Percentiles rank a stretch among this genome's conserved stretches.
These are phyloP conservation scores for Rhodophaea formosa DNA, from an alignment of 2,888 invertebrate species.

Conservation along the genomic window DNA sequence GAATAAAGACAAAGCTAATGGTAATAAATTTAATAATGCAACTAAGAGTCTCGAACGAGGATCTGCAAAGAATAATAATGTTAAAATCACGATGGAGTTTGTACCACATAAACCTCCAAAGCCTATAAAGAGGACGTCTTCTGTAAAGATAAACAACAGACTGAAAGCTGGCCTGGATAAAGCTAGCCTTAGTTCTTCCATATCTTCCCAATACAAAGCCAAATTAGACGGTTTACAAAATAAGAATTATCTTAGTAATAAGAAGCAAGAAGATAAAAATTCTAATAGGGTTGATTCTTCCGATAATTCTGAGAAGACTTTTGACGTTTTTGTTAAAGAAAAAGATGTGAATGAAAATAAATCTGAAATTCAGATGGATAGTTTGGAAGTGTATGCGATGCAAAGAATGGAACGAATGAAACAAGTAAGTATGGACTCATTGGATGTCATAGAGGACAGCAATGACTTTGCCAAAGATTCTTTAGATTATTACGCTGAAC, in stretches of 20 bases:
- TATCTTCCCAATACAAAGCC: conserved; percentile 75
- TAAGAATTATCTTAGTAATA: conserved; percentile 63
- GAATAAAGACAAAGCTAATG: conserved; percentile 71
- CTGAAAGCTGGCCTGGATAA: conserved; percentile 71
- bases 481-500: conserved; percentile 72
- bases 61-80: conserved; percentile 67
- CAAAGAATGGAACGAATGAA: conserved; percentile 68
- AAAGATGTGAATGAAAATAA: conserved; percentile 82
- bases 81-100: conserved; percentile 76
- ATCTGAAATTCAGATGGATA: conserved; percentile 83
- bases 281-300: conserved; percentile 59
- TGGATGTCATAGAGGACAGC: conserved; percentile 68
- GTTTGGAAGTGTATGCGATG: conserved; percentile 78
- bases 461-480: conserved; percentile 75
- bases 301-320: conserved; percentile 75
- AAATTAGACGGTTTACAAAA: conserved; percentile 75
- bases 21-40: conserved; percentile 63
- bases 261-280: conserved; percentile 62
- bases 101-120: conserved; percentile 89
- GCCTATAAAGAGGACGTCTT: conserved; percentile 85
- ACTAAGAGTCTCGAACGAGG: conserved; percentile 76
- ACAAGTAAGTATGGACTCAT: conserved; percentile 75
- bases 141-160: conserved; percentile 81
- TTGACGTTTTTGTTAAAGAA: conserved; percentile 83
- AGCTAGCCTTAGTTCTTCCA: conserved; percentile 65